A percentile compares a stretch with the other conserved stretches of the same genome.
These are phyloP conservation scores for Akabosia matsudoensis DNA, from an alignment of 1,140 invertebrate species.

Conservation along the genomic window DNA sequence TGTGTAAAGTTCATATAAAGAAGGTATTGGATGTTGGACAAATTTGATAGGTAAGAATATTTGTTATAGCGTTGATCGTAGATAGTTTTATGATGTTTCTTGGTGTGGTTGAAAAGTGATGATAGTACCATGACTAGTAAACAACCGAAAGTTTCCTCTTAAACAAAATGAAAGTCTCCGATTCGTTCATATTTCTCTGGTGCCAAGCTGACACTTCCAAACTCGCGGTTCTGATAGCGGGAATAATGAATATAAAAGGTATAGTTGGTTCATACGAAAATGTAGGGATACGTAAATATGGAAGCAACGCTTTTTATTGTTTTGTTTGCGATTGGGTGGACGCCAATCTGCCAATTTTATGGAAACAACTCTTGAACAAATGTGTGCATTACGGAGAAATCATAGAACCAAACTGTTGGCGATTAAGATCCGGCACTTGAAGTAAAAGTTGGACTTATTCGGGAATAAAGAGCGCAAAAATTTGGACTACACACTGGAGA, in stretches of 20 bases:
- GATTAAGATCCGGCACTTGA: not conserved
- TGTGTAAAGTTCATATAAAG: too few species aligned
- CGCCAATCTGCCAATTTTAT: conserved; percentile 19
- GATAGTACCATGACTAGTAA: not conserved
- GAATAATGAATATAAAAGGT: too few species aligned
- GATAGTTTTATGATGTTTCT: not conserved
- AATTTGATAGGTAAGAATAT: too few species aligned
- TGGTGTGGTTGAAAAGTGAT: not conserved
- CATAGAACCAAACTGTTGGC: too few species aligned
- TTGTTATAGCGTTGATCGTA: not conserved
- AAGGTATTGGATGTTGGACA: too few species aligned
- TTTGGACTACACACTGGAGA: too few species aligned
- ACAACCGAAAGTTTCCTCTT: not conserved
- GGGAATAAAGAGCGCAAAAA: not conserved
- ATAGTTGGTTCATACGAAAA: too few species aligned
- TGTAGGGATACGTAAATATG: too few species aligned
- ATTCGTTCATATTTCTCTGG: not conserved
- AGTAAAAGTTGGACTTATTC: not conserved
- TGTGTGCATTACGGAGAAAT: not conserved
- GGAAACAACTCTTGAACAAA: not conserved
- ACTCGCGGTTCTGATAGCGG: too few species aligned
- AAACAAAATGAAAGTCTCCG: not conserved
- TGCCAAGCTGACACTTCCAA: conserved; percentile 1
- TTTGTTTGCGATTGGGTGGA: conserved; percentile 8
- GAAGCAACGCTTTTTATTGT: not conserved